Evolutionary conservation across 2,888 invertebrate species (phyloP), one percentile per base, ranked within the genome.

Genomic region (Rhaphigaster nebulosa): DNA sequence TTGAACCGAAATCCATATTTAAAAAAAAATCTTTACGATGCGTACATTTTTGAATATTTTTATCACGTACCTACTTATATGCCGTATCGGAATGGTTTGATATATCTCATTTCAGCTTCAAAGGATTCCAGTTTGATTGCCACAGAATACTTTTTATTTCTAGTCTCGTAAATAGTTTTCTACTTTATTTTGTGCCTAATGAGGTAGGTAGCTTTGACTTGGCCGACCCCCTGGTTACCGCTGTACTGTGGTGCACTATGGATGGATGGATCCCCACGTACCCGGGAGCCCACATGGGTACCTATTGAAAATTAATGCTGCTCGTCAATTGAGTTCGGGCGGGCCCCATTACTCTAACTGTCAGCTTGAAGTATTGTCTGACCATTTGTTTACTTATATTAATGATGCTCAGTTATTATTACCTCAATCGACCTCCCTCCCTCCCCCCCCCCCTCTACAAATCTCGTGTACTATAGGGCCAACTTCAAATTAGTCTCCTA

Each of bases 321-420:
- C 60, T 91, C 89, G 89, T 91, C 91, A 90, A 91, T 91, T 89
- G 91, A 84, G 89, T 91, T 91, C 89, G 91, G 70, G 90, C 76
- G 90, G 45, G 87, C 26, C 38, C 87, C 91, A 91, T 91, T 91
- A 91, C 90, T 91, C 91, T 89, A 90, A 87, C 91, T 91, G 91
- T 91, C 91, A 91, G 90, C 90, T 56, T 87, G 76, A 91, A 91
- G 88, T 90, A 90, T 91, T 91, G 91, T 91, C 91, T 91, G 87
- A 88, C 87, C 90, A 91, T 91, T 91, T 91, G 91, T 91, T 91
- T 91, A 91, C 91, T 91, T 88, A 91, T 91, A 91, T 91, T 91
- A 91, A 91, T 91, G 91, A 91, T 90, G 88, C 65, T 56, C 41
- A 50, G 90, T 91, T 91, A 91, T 91, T 90, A 90, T 91, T 90